phyloP scores from a whole-genome alignment of 2,888 invertebrate genomes.

The Sceliomorpha sp. region DNA sequence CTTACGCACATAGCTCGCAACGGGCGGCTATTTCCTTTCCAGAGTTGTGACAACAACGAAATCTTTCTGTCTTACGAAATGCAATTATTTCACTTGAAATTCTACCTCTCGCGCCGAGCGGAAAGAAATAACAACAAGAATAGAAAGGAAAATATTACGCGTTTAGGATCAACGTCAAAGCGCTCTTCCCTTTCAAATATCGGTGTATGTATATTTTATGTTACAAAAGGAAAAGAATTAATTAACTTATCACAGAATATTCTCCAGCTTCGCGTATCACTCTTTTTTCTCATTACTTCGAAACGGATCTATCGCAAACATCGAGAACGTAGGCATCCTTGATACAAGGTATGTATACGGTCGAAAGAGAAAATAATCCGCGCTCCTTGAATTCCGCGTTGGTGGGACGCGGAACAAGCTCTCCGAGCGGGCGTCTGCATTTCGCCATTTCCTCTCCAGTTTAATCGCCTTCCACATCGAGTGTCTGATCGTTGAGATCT shows the following conservation, averaged over 20 bases:
- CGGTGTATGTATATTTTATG: neutral
- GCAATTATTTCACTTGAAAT: constrained; percentile 11
- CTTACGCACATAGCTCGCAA: constrained; percentile 21
- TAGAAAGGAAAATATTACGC: neutral
- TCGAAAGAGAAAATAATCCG: constrained; percentile 5
- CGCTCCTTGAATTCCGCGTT: constrained; percentile 21
- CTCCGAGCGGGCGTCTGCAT: constrained; percentile 43
- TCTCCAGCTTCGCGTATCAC: too few relatives aligned
- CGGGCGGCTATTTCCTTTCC: constrained; percentile 15
- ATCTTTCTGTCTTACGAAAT: constrained; percentile 26
- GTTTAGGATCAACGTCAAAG: neutral
- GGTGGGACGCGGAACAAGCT: constrained; percentile 42
- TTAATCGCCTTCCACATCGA: constrained; percentile 60
- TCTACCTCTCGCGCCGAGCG: too few relatives aligned
- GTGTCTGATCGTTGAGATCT: constrained; percentile 59
- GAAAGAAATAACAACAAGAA: too few relatives aligned
- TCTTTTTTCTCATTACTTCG: too few relatives aligned
- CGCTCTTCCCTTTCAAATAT: too few relatives aligned
- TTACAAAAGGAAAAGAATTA: neutral
- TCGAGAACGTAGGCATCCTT: neutral
- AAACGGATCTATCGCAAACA: neutral
- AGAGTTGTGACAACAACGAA: constrained; percentile 19
- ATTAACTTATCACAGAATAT: too few relatives aligned
- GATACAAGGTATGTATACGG: neutral
- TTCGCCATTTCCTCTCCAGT: constrained; percentile 51